Conservation (phyloP, 2,888 invertebrate species). For the Leptopilina myrica region DNA sequence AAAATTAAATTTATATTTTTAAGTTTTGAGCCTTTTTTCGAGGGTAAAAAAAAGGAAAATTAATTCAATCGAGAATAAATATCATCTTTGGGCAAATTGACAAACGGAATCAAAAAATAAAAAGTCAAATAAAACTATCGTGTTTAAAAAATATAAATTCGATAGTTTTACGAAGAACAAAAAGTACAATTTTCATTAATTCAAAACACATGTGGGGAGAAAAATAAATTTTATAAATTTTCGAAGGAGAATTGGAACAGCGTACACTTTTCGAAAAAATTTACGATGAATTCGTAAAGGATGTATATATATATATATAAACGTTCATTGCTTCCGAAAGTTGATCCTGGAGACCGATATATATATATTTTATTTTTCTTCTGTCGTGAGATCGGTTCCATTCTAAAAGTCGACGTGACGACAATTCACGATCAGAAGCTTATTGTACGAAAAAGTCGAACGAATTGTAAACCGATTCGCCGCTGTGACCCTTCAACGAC, state of each 20-base stretch:
- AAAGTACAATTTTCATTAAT: too few relatives aligned
- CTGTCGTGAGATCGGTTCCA: background rate
- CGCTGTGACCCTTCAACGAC: background rate
- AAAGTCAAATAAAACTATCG: too few relatives aligned
- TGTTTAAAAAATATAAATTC: too few relatives aligned
- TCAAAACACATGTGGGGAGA: too few relatives aligned
- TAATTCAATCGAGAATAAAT: background rate
- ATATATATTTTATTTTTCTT: background rate
- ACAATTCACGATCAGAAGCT: slow-evolving; percentile 18
- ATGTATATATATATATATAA: background rate
- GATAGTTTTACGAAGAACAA: too few relatives aligned
- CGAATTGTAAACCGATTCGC: slow-evolving; percentile 4
- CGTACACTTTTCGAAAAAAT: background rate
- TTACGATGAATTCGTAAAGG: background rate
- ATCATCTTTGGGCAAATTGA: too few relatives aligned
- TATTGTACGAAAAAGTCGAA: slow-evolving; percentile 9
- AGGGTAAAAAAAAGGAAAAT: too few relatives aligned
- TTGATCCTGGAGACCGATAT: slow-evolving; percentile 6
- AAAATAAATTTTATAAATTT: too few relatives aligned
- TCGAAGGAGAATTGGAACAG: too few relatives aligned
- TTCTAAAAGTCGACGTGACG: slow-evolving; percentile 6
- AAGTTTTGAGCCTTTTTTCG: too few relatives aligned
- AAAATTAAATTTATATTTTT: too few relatives aligned
- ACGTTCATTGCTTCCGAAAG: background rate
- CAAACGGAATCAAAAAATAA: too few relatives aligned